Evolutionary conservation across 2,113 vertebrate genomes (phyloP), one percentile per base, ranked within the genome.

Genomic region (Sceloporus tristichus): DNA sequence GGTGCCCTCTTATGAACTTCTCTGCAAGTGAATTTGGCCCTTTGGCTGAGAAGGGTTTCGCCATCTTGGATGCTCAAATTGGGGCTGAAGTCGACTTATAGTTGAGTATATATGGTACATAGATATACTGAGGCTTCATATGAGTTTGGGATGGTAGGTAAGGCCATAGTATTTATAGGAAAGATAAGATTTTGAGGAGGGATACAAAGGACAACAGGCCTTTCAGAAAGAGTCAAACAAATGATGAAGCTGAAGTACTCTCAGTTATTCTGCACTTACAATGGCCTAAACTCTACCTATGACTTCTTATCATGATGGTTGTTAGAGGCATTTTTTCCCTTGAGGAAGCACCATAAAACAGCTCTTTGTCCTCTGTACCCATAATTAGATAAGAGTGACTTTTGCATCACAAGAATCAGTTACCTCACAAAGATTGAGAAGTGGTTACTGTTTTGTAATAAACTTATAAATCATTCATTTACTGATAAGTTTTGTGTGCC

Each of bases 391-490:
- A 87, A 90, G 29, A 92, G 48, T 91, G 86, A 87, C 85, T 92
- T 94, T 95, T 95, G 84, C 84, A 68, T 94, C 95, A 92, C 88
- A 92, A 95, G 90, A 92, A 93, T 96, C 79, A 56, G 62, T 79
- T 92, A 79, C 85, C 74, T 91, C 87, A 91, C 68, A 9, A 85
- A 93, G 91, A 91, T 92, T 94, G 95, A 92, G 95, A 94, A 94
- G 82, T 90, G 48, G 88, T 82, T 88, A 93, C 91, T 96, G 92
- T 96, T 96, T 95, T 92, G 95, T 96, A 96, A 96, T 95, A 97
- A 96, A 96, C 94, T 34, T 92, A n/a, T 96, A 95, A 94, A 96
- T 93, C 91, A 84, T 97, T 93, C 95, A 96, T 95, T 84, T 77
- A 68, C 48, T 94, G 95, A 95, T 96, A 94, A 93, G 95, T 95